These are phyloP conservation scores for Thereva unica DNA, from an alignment of 2,888 invertebrate species.

Conservation along the genomic window DNA sequence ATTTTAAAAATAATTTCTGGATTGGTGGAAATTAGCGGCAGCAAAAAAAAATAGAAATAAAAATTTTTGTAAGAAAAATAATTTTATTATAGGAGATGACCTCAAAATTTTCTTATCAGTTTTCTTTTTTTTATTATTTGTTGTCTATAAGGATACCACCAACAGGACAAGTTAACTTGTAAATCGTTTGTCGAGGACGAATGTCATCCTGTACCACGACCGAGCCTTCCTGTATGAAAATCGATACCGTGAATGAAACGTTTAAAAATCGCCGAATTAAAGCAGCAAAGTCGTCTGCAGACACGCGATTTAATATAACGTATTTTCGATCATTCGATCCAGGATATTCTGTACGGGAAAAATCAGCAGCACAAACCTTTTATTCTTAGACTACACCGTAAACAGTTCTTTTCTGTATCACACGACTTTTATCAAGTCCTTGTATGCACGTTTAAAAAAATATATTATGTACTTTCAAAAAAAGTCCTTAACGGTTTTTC, in stretches of 20 bases:
- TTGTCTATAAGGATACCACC: no score
- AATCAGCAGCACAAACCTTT: slow-evolving; percentile 25
- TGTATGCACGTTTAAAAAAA: slow-evolving; percentile 4
- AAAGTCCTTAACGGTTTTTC: neutral
- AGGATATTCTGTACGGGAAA: neutral
- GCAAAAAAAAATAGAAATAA: no score
- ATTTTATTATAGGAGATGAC: no score
- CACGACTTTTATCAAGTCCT: neutral
- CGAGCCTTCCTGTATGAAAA: neutral
- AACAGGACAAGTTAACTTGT: neutral
- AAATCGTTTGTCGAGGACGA: neutral
- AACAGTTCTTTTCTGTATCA: neutral
- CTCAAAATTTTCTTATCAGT: no score
- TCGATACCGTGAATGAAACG: slow-evolving; percentile 10
- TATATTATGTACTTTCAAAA: no score
- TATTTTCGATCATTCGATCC: no score
- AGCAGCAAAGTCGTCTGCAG: neutral
- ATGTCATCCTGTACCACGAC: slow-evolving; percentile 11
- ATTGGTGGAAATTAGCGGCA: no score
- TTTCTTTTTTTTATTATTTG: no score
- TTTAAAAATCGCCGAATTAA: slow-evolving; percentile 5
- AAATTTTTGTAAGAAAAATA: no score
- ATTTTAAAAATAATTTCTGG: no score
- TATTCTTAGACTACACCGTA: slow-evolving; percentile 15
- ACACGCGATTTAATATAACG: slow-evolving; percentile 6